A percentile compares a stretch with the other conserved stretches of the same genome.
Evolutionary conservation across 2,888 invertebrate genomes (phyloP).

Genomic region (Epinotia ramella): DNA sequence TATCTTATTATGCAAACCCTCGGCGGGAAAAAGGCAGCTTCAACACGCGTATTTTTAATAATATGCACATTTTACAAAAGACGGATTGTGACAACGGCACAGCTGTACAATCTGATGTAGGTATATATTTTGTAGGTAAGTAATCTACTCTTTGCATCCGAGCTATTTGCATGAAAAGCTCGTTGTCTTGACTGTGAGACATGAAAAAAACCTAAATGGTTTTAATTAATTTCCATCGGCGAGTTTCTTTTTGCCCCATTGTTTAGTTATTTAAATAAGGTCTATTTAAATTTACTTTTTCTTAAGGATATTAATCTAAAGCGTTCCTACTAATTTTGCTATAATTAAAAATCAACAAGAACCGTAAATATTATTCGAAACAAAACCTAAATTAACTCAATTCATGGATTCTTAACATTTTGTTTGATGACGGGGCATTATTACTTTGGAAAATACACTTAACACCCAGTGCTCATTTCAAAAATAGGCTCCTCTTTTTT

Average conservation of each 20-base stretch:
- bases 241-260: conserved; percentile 47
- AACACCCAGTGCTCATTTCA: conserved; percentile 17
- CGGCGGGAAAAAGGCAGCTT: background rate
- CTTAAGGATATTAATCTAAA: conserved; percentile 28
- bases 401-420: background rate
- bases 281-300: conserved; percentile 46
- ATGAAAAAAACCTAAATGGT: conserved; percentile 52
- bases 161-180: conserved; percentile 68
- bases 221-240: conserved; percentile 53
- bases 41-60: conserved; percentile 18
- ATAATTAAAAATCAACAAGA: background rate
- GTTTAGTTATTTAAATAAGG: conserved; percentile 48
- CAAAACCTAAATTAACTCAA: background rate
- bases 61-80: conserved; percentile 27
- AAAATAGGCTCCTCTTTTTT: conserved; percentile 20
- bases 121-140: conserved; percentile 48
- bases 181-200: conserved; percentile 56
- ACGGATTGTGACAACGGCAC: conserved; percentile 28
- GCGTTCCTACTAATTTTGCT: background rate
- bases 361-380: background rate
- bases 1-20: conserved; percentile 7
- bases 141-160: conserved; percentile 51
- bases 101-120: conserved; percentile 35
- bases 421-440: conserved; percentile 22
- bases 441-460: conserved; percentile 33